Evolutionary conservation across 2,888 invertebrate species (phyloP).

Genomic region (Epirrhoe alternata): DNA sequence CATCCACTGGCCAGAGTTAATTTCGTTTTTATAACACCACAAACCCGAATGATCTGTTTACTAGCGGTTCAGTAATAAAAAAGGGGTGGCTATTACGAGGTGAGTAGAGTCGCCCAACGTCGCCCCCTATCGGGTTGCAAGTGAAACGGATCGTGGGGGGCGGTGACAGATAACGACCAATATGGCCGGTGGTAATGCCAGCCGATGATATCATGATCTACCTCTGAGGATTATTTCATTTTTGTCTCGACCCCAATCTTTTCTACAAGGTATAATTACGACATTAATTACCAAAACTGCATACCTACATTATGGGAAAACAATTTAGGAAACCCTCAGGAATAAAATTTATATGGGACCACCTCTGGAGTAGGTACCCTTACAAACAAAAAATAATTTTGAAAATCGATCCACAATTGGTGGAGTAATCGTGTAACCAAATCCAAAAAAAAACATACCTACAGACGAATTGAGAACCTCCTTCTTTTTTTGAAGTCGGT

Average conservation of each 20-base stretch:
- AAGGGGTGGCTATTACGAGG: slow-evolving; percentile 80
- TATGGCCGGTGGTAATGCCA: slow-evolving; percentile 76
- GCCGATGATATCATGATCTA: slow-evolving; percentile 61
- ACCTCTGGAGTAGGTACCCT: too few relatives aligned
- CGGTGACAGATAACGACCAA: slow-evolving; percentile 82
- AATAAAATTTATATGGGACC: too few relatives aligned
- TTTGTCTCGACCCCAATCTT: slow-evolving; percentile 25
- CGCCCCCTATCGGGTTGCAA: slow-evolving; percentile 85
- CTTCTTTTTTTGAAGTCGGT: too few relatives aligned
- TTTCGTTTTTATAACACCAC: slow-evolving; percentile 85
- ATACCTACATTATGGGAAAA: too few relatives aligned
- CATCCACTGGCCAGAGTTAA: slow-evolving; percentile 81
- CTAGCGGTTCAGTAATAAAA: slow-evolving; percentile 85
- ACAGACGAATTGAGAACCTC: too few relatives aligned
- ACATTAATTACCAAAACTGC: too few relatives aligned
- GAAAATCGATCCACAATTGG: too few relatives aligned
- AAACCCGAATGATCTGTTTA: slow-evolving; percentile 85
- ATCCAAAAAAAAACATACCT: too few relatives aligned
- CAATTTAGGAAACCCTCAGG: too few relatives aligned
- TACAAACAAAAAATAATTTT: too few relatives aligned
- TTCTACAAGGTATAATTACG: too few relatives aligned
- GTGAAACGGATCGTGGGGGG: slow-evolving; percentile 82
- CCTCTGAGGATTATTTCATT: slow-evolving; percentile 45
- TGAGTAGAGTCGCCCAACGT: slow-evolving; percentile 73
- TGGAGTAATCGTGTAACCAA: too few relatives aligned